Conservation (phyloP, 2,888 invertebrate species). For the Drosophila pseudotalamancana region DNA sequence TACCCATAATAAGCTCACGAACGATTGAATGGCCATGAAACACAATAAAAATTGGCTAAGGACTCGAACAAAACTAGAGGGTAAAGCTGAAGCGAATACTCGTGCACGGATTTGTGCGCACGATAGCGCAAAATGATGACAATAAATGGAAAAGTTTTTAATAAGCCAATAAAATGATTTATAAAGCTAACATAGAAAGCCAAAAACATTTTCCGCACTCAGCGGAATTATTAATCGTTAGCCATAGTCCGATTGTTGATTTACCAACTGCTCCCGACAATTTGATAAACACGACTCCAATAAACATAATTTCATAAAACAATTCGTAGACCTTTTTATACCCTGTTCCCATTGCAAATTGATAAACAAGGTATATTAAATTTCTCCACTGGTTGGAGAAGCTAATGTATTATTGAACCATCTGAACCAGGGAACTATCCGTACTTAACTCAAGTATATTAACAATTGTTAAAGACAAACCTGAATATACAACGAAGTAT, state of each 20-base stretch:
- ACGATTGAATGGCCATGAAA: slow-evolving; percentile 72
- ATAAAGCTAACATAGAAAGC: slow-evolving; percentile 61
- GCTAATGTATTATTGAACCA: too few species aligned
- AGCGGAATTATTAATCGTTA: slow-evolving; percentile 45
- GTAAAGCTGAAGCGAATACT: slow-evolving; percentile 21
- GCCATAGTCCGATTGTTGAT: slow-evolving; percentile 39
- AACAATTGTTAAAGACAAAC: slow-evolving; percentile 12
- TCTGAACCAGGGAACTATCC: too few species aligned
- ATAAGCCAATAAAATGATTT: slow-evolving; percentile 82
- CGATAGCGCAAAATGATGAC: slow-evolving; percentile 81
- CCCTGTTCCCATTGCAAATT: not conserved
- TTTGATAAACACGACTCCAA: slow-evolving; percentile 46
- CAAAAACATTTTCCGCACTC: slow-evolving; percentile 31
- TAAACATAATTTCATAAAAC: slow-evolving; percentile 17
- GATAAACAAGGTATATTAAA: too few species aligned
- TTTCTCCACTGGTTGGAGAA: too few species aligned
- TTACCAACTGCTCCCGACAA: slow-evolving; percentile 42
- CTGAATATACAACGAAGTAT: slow-evolving; percentile 52
- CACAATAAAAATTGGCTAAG: slow-evolving; percentile 59
- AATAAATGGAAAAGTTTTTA: slow-evolving; percentile 83
- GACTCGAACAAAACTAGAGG: slow-evolving; percentile 8
- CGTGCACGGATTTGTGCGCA: slow-evolving; percentile 77
- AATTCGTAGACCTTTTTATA: not conserved
- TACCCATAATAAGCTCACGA: slow-evolving; percentile 72
- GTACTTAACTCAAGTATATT: too few species aligned